These are phyloP conservation scores for Holacanthus passer DNA, from an alignment of 2,113 vertebrate species.

Conservation along the genomic window DNA sequence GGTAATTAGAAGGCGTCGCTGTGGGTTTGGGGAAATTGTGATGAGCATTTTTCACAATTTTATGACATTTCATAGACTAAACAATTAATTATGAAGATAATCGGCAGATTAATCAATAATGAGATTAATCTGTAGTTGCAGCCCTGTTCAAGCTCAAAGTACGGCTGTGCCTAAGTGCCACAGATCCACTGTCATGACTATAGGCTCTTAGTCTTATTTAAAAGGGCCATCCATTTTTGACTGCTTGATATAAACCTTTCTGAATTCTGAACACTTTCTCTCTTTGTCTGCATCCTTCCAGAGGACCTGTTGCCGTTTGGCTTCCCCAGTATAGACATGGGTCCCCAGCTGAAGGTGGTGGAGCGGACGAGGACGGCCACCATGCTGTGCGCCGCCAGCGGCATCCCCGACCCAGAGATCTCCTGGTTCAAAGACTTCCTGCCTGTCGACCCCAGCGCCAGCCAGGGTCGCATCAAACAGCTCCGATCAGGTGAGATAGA, in stretches of 20 bases:
- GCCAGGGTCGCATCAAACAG: constrained; percentile 95
- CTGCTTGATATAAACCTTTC: background rate
- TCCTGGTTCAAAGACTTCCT: constrained; percentile 99
- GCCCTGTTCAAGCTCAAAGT: background rate
- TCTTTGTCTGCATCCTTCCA: constrained; percentile 70
- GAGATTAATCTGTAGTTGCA: too few species aligned
- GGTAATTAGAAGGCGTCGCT: too few species aligned
- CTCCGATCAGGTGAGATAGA: constrained; percentile 91
- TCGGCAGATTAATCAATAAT: too few species aligned
- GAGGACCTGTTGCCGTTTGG: constrained; percentile 95
- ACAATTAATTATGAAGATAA: too few species aligned
- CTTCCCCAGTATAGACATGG: constrained; percentile 99
- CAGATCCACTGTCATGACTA: background rate
- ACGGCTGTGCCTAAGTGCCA: too few species aligned
- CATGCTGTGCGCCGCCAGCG: constrained; percentile 97
- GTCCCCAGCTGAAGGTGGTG: constrained; percentile 98
- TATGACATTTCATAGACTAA: too few species aligned
- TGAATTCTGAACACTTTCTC: background rate
- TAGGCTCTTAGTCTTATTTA: background rate
- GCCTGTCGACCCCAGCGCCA: constrained; percentile 91
- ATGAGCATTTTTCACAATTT: too few species aligned
- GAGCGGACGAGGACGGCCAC: constrained; percentile 95
- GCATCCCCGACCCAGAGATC: constrained; percentile 97
- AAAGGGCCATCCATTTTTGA: background rate
- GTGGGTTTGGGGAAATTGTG: too few species aligned